Percentiles rank a stretch among this genome's conserved stretches.
phyloP scores from a whole-genome alignment of 30 jellyfish, hydroid and myxozoan genomes.

The Nemopilema nomurai region DNA sequence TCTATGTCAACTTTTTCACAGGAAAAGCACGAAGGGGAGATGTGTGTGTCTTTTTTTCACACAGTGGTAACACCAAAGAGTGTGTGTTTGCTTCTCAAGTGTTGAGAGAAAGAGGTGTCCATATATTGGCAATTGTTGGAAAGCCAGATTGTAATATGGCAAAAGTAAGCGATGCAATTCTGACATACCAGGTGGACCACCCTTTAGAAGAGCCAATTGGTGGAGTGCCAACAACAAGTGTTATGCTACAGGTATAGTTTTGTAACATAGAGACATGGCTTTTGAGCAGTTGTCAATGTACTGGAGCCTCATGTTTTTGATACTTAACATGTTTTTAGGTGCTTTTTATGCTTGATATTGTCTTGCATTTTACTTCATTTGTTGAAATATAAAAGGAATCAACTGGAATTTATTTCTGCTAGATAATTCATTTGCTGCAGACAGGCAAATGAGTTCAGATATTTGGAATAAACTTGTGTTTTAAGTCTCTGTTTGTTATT shows the following conservation, averaged over 20 bases:
- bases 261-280: no score
- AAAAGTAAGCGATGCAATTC: conserved; percentile 81
- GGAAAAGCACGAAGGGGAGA: conserved; percentile 93
- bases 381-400: no score
- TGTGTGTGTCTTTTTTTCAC: conserved; percentile 84
- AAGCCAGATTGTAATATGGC: conserved; percentile 80
- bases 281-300: no score
- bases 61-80: conserved; percentile 94
- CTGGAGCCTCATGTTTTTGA: no score
- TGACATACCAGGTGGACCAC: conserved; percentile 70
- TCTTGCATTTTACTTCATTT: no score
- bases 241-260: conserved; percentile 75
- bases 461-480: no score
- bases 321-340: no score
- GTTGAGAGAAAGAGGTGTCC: conserved; percentile 83
- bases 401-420: no score
- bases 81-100: conserved; percentile 89
- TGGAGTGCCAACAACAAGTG: conserved; percentile 95
- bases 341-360: no score
- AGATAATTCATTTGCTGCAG: no score
- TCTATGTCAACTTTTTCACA: background rate
- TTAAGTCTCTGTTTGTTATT: background rate
- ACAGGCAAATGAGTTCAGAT: no score
- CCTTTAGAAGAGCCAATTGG: conserved; percentile 90
- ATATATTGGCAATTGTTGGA: conserved; percentile 77